Conservation (phyloP, 2,888 invertebrate genomes). For the Drosophila lutescens region DNA sequence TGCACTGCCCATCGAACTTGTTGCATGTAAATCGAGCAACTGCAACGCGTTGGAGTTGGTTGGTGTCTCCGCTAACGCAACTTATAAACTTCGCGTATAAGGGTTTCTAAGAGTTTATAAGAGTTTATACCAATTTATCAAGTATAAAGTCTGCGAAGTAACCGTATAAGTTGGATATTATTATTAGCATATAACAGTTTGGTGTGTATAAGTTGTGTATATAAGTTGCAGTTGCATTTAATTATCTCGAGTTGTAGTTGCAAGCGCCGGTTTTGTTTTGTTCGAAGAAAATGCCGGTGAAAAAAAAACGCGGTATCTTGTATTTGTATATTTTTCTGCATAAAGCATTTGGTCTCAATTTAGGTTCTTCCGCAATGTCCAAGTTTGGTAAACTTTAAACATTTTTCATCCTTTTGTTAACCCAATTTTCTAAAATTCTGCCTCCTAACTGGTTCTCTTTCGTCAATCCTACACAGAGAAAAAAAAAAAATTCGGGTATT, state of each 20-base stretch:
- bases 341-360: no score
- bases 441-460: no score
- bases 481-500: no score
- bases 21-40: neutral
- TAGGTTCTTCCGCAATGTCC: no score
- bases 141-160: neutral
- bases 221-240: no score
- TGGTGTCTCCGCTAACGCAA: slow-evolving; percentile 27
- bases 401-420: no score
- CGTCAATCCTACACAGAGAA: no score
- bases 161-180: slow-evolving; percentile 5
- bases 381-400: no score
- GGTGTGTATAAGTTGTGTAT: neutral
- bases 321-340: no score
- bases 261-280: slow-evolving; percentile 28
- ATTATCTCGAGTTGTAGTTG: slow-evolving; percentile 18
- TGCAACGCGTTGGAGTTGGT: slow-evolving; percentile 43
- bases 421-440: no score
- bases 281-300: slow-evolving; percentile 35
- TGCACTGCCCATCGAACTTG: slow-evolving; percentile 19
- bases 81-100: slow-evolving; percentile 36
- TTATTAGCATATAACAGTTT: slow-evolving; percentile 63
- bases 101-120: neutral
- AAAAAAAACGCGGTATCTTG: no score
- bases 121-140: neutral